A percentile compares a stretch with the other conserved stretches of the same genome.
Evolutionary conservation across 2,888 invertebrate species (phyloP).

Genomic region (Nomada goodeniana): DNA sequence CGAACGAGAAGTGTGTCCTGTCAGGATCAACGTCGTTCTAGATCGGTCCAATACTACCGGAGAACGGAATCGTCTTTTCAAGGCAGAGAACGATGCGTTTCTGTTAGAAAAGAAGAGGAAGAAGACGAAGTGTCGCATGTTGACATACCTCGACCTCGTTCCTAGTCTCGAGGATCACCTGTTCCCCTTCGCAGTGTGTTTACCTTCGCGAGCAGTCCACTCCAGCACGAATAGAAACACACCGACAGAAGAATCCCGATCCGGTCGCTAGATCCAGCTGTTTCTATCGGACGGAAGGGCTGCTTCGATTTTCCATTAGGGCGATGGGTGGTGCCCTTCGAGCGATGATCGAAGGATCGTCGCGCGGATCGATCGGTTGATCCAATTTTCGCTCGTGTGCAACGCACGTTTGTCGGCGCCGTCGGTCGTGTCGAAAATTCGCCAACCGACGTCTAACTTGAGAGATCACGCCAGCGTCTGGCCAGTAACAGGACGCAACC

Average conservation of each 20-base stretch:
- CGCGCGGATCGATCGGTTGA: conserved; percentile 13
- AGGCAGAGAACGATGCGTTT: neutral
- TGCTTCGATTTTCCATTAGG: conserved; percentile 38
- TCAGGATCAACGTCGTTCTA: neutral
- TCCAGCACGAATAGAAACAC: neutral
- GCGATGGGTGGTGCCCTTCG: conserved; percentile 48
- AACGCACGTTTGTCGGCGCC: too few relatives aligned
- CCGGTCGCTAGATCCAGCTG: conserved; percentile 27
- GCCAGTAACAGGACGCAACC: conserved; percentile 77
- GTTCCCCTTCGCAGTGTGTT: conserved; percentile 26
- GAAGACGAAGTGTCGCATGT: conserved; percentile 12
- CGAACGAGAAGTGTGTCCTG: conserved; percentile 33
- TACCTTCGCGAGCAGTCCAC: neutral
- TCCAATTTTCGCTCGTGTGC: neutral
- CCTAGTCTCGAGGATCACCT: conserved; percentile 21
- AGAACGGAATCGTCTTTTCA: neutral
- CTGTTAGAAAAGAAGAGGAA: neutral
- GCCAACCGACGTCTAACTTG: too few relatives aligned
- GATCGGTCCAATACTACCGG: accelerated
- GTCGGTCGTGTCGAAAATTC: too few relatives aligned
- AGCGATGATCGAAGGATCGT: conserved; percentile 29
- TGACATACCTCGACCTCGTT: conserved; percentile 8
- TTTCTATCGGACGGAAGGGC: neutral
- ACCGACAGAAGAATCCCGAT: neutral
- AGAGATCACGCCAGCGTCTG: conserved; percentile 18